Percentiles rank a stretch among this genome's conserved stretches.
These are phyloP conservation scores for Hydrotaea diabolus DNA, from an alignment of 2,888 invertebrate genomes.

Conservation along the genomic window DNA sequence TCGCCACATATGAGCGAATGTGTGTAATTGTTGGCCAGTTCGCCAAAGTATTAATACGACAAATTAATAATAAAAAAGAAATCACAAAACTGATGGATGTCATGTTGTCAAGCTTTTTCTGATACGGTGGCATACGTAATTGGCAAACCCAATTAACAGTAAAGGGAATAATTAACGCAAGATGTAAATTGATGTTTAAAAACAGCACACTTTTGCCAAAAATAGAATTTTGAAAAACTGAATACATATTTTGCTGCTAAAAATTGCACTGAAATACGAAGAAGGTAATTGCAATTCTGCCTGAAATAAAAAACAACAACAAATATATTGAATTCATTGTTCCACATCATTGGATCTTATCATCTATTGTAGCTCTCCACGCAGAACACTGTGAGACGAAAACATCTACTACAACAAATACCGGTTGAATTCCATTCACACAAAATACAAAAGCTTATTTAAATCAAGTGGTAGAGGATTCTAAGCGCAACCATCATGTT, in stretches of 20 bases:
- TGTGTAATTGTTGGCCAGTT: too few species aligned
- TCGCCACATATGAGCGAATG: too few species aligned
- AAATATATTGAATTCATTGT: too few species aligned
- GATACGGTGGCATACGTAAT: too few species aligned
- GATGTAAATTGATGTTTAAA: not conserved
- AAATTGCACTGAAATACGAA: not conserved
- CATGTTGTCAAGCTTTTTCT: too few species aligned
- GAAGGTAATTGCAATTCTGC: slow-evolving; percentile 11
- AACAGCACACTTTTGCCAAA: too few species aligned
- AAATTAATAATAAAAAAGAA: too few species aligned
- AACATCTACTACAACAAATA: not conserved
- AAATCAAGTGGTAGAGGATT: not conserved
- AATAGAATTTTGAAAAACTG: too few species aligned
- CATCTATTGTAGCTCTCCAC: not conserved
- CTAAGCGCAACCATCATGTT: slow-evolving; percentile 32
- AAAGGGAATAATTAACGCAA: not conserved
- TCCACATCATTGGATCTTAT: slow-evolving; percentile 19
- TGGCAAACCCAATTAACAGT: not conserved
- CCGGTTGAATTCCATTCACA: slow-evolving; percentile 29
- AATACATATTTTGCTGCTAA: too few species aligned
- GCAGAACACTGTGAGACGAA: not conserved
- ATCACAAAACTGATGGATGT: too few species aligned
- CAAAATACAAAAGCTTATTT: not conserved
- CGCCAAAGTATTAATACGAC: too few species aligned
- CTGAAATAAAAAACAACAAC: not conserved